Conservation (phyloP, 2,113 vertebrate genomes). For the Laterallus jamaicensis region DNA sequence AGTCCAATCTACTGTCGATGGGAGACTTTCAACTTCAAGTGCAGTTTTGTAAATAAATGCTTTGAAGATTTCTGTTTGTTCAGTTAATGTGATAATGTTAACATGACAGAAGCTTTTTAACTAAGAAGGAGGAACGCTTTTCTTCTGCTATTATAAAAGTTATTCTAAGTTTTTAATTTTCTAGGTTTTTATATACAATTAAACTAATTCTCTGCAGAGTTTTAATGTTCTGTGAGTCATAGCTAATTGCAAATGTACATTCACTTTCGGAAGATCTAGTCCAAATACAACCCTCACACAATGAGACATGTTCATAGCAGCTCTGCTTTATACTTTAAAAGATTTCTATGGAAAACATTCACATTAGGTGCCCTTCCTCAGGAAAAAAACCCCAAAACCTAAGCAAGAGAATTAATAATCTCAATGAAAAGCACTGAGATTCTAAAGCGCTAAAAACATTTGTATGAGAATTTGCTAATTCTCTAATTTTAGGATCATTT, state of each 20-base stretch:
- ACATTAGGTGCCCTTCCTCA: neutral
- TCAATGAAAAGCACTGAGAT: neutral
- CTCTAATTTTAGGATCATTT: neutral
- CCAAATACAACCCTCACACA: slow-evolving; percentile 58
- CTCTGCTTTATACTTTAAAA: slow-evolving; percentile 21
- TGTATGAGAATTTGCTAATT: neutral
- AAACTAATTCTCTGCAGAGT: slow-evolving; percentile 28
- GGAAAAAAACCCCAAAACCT: neutral
- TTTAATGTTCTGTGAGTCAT: slow-evolving; percentile 67
- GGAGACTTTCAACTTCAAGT: neutral
- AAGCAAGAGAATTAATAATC: neutral
- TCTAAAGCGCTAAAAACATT: neutral
- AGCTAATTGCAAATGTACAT: slow-evolving; percentile 65
- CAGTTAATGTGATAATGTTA: neutral
- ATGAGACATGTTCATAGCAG: neutral
- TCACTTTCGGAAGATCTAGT: slow-evolving; percentile 59
- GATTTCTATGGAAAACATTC: neutral
- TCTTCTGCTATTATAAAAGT: neutral
- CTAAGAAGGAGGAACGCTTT: neutral
- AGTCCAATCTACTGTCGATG: neutral
- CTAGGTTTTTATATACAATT: slow-evolving; percentile 22
- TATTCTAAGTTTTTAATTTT: neutral
- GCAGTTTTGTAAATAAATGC: neutral
- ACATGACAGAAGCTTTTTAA: neutral
- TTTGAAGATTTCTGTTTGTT: neutral